A percentile compares a stretch with the other conserved stretches of the same genome.
These are phyloP conservation scores for Trichonephila clavipes DNA, from an alignment of 1,140 invertebrate species.

Conservation along the genomic window DNA sequence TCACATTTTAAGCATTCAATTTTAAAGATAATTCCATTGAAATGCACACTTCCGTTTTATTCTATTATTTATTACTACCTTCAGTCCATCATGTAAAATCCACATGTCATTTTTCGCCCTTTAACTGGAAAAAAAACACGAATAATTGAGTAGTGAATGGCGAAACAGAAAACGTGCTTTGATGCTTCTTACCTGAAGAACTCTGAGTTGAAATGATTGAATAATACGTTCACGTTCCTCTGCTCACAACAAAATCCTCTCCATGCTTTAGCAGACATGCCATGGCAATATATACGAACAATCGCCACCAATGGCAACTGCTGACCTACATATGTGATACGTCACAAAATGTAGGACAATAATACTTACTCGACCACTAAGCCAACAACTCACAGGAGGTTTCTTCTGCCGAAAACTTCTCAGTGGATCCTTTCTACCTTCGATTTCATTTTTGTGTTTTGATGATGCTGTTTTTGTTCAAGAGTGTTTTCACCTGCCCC, in stretches of 20 bases:
- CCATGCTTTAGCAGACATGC: slow-evolving; percentile 1
- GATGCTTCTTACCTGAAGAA: slow-evolving; percentile 51
- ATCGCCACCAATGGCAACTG: slow-evolving; percentile 63
- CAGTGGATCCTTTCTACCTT: slow-evolving; percentile 23
- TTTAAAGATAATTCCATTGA: too few relatives aligned
- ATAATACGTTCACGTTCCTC: slow-evolving; percentile 7
- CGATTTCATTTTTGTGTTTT: slow-evolving; percentile 57
- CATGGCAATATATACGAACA: slow-evolving; percentile 62
- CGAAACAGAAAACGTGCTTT: neutral
- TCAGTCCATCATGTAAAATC: neutral
- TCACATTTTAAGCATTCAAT: too few relatives aligned
- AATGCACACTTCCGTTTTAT: too few relatives aligned
- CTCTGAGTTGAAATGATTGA: neutral
- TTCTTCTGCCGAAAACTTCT: neutral
- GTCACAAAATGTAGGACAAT: slow-evolving; percentile 65
- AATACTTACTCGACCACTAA: slow-evolving; percentile 51
- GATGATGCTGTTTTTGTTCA: slow-evolving; percentile 46
- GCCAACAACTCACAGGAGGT: neutral
- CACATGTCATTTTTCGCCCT: neutral
- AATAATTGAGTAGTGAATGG: neutral
- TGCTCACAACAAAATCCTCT: slow-evolving; percentile 46
- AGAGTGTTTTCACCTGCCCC: slow-evolving; percentile 37
- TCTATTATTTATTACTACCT: too few relatives aligned
- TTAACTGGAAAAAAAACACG: neutral
- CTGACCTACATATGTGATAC: slow-evolving; percentile 57